Evolutionary conservation across 2,797 vertebrate genomes (phyloP), one percentile per base, ranked within the genome.

Genomic region (Kryptopterus vitreolus): DNA sequence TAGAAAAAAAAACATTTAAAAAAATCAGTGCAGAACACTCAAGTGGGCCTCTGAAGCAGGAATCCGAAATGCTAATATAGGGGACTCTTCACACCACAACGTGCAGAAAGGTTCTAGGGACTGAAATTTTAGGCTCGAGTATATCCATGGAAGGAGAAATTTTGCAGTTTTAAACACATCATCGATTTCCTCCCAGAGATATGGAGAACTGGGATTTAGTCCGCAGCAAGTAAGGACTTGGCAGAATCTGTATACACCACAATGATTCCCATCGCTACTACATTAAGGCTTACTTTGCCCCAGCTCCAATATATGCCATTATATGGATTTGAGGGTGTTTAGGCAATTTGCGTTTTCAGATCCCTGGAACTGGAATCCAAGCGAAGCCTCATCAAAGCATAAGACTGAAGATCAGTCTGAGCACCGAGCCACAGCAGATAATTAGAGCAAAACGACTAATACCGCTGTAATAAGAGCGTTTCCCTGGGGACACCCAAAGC

Each of bases 381-480:
- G 53, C 16, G 15, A 38, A 61, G 48, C 10, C 4, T 33, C 26
- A 52, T 50, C 69, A 53, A 62, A 24, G 16, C 50, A 2, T 78
- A 70, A 86, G 80, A 71, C 82, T 10, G 35, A 74, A 58, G 76
- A 81, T 66, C 85, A 82, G 79, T 88, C 77, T 76, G 71, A 83
- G 58, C 48, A 12, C 71, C 84, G 83, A 88, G 85, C 85, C 82
- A 80, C 77, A 71, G 83, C 82, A 86, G 83, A 90, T 91, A 92
- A 87, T 94, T 93, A 91, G 89, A 92, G 62, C 77, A 81, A 89
- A 86, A 87, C 88, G 77, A 88, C 82, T 85, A 87, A 76, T 72
- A 88, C 88, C 88, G 82, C 80, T 92, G 86, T 92, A 92, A 93
- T 93, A 90, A 92, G 90, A 87, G 86, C 85, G 70, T 90, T 90